Conservation (phyloP, 2,113 vertebrate species). For the Cyphomyrus plagiostoma region DNA sequence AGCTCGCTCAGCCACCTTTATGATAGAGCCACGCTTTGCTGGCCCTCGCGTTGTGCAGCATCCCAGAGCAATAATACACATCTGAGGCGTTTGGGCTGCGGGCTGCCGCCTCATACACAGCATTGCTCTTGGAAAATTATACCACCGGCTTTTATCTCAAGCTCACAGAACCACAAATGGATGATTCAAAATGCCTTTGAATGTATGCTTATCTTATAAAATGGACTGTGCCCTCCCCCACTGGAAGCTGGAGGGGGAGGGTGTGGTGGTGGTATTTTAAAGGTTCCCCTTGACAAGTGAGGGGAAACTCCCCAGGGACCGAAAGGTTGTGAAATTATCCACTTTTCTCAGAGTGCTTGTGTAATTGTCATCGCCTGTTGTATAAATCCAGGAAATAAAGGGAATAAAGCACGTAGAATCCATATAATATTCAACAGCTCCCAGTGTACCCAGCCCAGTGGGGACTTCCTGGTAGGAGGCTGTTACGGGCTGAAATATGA, state of each 20-base stretch:
- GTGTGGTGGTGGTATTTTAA: neutral
- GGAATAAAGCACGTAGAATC: neutral
- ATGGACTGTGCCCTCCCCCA: neutral
- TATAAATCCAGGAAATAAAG: neutral
- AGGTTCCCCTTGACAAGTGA: neutral
- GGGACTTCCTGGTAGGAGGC: neutral
- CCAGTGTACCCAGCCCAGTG: neutral
- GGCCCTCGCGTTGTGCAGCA: neutral
- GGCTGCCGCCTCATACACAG: neutral
- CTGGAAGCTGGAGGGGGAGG: neutral
- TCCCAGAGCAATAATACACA: too few species aligned
- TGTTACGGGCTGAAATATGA: neutral
- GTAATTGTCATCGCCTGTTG: neutral
- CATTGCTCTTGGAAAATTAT: neutral
- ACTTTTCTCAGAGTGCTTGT: neutral
- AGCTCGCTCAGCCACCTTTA: neutral
- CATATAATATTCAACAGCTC: neutral
- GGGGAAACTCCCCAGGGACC: neutral
- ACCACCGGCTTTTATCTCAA: neutral
- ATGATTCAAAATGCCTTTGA: neutral
- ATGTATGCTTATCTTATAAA: neutral
- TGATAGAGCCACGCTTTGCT: neutral
- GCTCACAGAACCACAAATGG: neutral
- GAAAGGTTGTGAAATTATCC: neutral
- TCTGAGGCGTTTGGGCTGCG: neutral